phyloP scores from a whole-genome alignment of 2,888 invertebrate genomes.

The Lycocerus yunnanus region DNA sequence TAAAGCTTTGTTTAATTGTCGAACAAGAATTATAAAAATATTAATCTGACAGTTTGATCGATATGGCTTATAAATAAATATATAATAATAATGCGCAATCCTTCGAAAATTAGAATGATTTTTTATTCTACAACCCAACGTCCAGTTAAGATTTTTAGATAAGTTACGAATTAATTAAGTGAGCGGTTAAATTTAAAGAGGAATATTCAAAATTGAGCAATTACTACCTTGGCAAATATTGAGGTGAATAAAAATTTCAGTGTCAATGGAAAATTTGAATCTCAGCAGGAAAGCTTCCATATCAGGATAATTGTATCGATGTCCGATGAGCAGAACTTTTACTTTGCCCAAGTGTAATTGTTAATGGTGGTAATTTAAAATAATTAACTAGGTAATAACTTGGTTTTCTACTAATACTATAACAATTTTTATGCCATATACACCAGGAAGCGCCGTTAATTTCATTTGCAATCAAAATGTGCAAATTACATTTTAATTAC shows the following conservation, averaged over 20 bases:
- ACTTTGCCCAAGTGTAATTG: not conserved
- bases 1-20: not conserved
- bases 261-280: not conserved
- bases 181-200: not conserved
- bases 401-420: not conserved
- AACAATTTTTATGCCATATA: not conserved
- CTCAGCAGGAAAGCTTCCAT: not conserved
- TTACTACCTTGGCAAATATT: not conserved
- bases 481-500: not conserved
- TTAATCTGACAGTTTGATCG: conserved; percentile 1
- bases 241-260: not conserved
- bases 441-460: not conserved
- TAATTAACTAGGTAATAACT: not conserved
- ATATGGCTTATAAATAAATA: not conserved
- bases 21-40: not conserved
- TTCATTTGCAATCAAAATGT: not conserved
- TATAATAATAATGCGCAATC: not conserved
- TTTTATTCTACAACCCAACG: not conserved
- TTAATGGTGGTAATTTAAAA: not conserved
- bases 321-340: not conserved
- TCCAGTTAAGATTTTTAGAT: not conserved
- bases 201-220: not conserved
- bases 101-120: not conserved
- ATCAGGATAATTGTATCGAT: not conserved
- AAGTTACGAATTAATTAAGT: not conserved